Conservation (phyloP, 2,888 invertebrate species). For the Biston betularia region DNA sequence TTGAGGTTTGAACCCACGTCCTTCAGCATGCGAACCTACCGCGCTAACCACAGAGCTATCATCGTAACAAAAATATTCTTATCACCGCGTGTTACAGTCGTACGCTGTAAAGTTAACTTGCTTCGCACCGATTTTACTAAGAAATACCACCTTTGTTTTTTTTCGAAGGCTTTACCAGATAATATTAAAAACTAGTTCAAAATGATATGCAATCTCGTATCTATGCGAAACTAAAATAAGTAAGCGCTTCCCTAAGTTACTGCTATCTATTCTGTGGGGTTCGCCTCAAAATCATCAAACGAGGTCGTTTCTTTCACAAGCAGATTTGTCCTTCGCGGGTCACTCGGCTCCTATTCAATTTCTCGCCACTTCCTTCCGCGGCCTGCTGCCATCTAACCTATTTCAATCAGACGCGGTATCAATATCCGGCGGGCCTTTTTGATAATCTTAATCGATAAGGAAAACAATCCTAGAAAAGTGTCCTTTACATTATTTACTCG, state of each 20-base stretch:
- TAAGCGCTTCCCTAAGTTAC: neutral
- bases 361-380: conserved; percentile 24
- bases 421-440: conserved; percentile 20
- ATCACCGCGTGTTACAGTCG: too few species aligned
- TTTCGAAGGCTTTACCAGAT: too few species aligned
- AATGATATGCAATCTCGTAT: too few species aligned
- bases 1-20: too few species aligned
- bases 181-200: too few species aligned
- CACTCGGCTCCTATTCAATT: conserved; percentile 42
- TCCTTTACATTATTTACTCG: neutral
- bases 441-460: conserved; percentile 13
- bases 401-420: conserved; percentile 18
- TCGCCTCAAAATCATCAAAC: conserved; percentile 7
- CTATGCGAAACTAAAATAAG: too few species aligned
- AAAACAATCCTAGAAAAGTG: neutral
- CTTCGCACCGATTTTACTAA: too few species aligned
- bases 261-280: neutral
- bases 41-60: too few species aligned
- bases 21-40: too few species aligned
- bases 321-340: conserved; percentile 34
- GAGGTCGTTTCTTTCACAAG: conserved; percentile 39
- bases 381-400: conserved; percentile 17
- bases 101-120: too few species aligned
- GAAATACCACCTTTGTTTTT: too few species aligned
- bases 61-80: too few species aligned